Conservation (phyloP, 2,888 invertebrate species). For the Toxonevra muliebris region DNA sequence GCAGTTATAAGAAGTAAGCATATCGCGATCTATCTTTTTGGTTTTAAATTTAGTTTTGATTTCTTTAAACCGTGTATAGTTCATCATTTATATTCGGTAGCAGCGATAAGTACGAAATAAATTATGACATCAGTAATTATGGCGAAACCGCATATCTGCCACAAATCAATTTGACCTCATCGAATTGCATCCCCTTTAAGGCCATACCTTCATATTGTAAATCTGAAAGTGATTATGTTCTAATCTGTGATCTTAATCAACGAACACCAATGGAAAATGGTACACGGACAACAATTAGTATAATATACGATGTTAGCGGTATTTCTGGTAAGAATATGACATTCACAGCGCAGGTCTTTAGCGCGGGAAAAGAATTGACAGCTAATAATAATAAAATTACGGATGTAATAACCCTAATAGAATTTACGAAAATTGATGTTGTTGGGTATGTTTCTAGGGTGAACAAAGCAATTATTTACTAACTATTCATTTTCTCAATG, state of each 20-base stretch:
- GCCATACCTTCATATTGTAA: constrained; percentile 61
- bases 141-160: constrained; percentile 68
- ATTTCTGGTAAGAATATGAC: constrained; percentile 54
- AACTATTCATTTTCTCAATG: too few species aligned
- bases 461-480: too few species aligned
- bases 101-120: constrained; percentile 53
- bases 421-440: constrained; percentile 63
- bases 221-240: constrained; percentile 46
- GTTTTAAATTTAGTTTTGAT: not conserved
- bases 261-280: constrained; percentile 56
- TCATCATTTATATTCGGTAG: constrained; percentile 60
- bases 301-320: constrained; percentile 60
- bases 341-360: constrained; percentile 60
- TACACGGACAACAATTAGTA: constrained; percentile 50
- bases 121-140: constrained; percentile 62
- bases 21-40: not conserved
- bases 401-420: constrained; percentile 53
- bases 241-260: constrained; percentile 60
- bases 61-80: too few species aligned
- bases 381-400: constrained; percentile 53
- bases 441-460: constrained; percentile 57
- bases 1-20: constrained; percentile 53
- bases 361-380: constrained; percentile 60
- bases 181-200: constrained; percentile 60
- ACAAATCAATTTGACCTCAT: constrained; percentile 65